Evolutionary conservation across 2,888 invertebrate species (phyloP).

Genomic region (Heliconius ismenius): DNA sequence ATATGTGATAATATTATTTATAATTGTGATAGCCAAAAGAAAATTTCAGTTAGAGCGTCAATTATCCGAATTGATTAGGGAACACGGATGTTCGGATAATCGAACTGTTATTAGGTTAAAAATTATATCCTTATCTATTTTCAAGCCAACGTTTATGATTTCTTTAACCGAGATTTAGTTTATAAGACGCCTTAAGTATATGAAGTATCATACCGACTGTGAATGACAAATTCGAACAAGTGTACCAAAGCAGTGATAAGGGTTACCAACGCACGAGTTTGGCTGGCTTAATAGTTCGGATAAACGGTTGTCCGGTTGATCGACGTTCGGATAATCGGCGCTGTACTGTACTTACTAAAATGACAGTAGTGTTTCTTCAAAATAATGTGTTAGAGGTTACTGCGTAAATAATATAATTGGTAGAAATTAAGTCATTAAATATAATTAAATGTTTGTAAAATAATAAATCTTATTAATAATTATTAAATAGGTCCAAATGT

Average conservation of each 20-base stretch:
- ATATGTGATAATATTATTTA: conserved; percentile 10
- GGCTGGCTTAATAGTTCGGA: no score
- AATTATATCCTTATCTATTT: neutral
- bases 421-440: conserved; percentile 13
- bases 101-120: neutral
- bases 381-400: neutral
- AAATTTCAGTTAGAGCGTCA: neutral
- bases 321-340: no score
- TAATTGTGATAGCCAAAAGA: conserved; percentile 10
- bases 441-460: conserved; percentile 6
- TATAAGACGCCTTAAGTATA: no score
- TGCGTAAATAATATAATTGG: conserved; percentile 11
- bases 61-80: neutral
- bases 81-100: neutral
- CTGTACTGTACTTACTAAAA: neutral
- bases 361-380: conserved; percentile 5
- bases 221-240: no score
- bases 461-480: neutral
- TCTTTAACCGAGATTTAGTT: neutral
- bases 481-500: neutral
- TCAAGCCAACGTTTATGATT: neutral
- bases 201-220: no score
- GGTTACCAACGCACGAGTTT: no score
- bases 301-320: no score
- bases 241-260: no score